Base-by-base conservation (phyloP, 53 echinoderm and acorn worm species). In the Arbacia lixula region DNA sequence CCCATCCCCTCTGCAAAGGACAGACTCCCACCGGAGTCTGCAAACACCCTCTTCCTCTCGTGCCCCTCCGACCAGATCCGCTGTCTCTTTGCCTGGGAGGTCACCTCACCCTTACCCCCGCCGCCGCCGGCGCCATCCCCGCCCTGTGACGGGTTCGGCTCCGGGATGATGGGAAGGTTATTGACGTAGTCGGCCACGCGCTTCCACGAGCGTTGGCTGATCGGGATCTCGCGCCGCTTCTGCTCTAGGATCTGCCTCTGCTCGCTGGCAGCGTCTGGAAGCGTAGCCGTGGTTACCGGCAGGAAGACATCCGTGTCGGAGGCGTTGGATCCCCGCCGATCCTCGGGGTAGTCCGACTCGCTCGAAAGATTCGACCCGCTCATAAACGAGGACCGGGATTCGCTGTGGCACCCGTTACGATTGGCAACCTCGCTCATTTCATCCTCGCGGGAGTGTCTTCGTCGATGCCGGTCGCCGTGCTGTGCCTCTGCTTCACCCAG, bases 51-150 rank as follows among this genome's bases (percentile, higher is more conserved):
- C 14, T 40, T 34, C 14, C 30, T 37, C 1, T 60, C 79, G 28
- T 57, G 41, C 12, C 34, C 79, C 79, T 78, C 79, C 1, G 79
- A 78, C 79, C 79, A 78, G 60, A 78, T 78, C 60, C 79, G 58
- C 40, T 78, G 79, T 16, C 79, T 78, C 41, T 78, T 78, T 1
- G 41, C 79, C 79, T 78, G 79, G n/a, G n/a, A n/a, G 57, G 57
- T 56, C 14, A 5, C 5, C 14, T 20, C 5, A 11, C 21, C 21
- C 4, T 5, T 10, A 20, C 14, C 57, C 2, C 53, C 53, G 8
- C 17, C 53, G 39, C 60, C 60, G 34, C 31, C 33, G 12, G 32
- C 53, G 33, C 30, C 31, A 6, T 31, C 55, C 19, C 36, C 53
- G 31, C 35, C 34, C 17, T 71, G 26, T 26, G 9, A 17, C 0